phyloP scores from a whole-genome alignment of 2,797 vertebrate species.

The Falco biarmicus region DNA sequence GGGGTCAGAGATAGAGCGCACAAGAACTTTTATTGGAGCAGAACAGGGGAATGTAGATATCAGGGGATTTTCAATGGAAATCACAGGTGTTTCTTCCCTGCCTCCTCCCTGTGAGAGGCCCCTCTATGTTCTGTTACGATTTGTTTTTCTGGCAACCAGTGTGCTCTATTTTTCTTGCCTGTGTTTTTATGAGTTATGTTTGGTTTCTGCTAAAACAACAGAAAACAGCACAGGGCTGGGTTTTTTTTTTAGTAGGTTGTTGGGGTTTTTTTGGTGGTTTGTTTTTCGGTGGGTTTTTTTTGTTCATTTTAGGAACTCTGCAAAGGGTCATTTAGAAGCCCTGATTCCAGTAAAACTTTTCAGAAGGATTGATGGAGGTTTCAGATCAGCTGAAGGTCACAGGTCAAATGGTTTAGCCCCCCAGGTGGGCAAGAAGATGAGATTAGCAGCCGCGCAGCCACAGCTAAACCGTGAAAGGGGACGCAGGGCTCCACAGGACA shows the following conservation, averaged over 20 bases:
- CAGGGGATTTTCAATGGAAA: constrained; percentile 78
- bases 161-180: constrained; percentile 57
- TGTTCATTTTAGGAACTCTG: constrained; percentile 51
- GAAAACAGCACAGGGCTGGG: constrained; percentile 67
- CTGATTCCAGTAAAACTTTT: constrained; percentile 71
- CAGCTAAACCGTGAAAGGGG: neutral
- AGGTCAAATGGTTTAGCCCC: constrained; percentile 85
- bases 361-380: constrained; percentile 73
- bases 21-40: constrained; percentile 58
- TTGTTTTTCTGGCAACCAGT: constrained; percentile 58
- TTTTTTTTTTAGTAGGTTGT: neutral
- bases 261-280: neutral
- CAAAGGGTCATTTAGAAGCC: constrained; percentile 74
- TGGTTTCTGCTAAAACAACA: constrained; percentile 74
- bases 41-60: constrained; percentile 63
- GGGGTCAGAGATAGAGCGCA: constrained; percentile 69
- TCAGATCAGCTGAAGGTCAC: constrained; percentile 71
- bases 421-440: constrained; percentile 82
- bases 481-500: neutral
- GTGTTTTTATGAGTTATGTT: constrained; percentile 55
- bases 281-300: neutral
- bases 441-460: constrained; percentile 79
- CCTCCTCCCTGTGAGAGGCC: constrained; percentile 74
- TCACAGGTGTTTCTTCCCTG: constrained; percentile 83
- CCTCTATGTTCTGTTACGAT: constrained; percentile 60